Evolutionary conservation across 92 coral and sea anemone species (phyloP).

Genomic region (Epizoanthus illoricatus): DNA sequence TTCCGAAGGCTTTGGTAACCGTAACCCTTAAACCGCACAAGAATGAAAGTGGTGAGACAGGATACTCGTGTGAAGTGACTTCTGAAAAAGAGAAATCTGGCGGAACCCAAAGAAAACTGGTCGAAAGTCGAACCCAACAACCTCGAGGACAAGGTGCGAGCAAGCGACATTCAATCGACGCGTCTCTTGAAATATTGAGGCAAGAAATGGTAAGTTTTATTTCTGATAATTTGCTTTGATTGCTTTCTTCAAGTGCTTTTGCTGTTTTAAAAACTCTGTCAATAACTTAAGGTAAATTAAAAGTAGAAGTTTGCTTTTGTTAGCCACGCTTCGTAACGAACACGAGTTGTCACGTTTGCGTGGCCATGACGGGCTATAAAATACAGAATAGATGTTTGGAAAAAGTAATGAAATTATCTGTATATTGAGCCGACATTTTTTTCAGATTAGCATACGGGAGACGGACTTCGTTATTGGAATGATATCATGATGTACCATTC

Average conservation of each 20-base stretch:
- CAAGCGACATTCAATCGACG: slow-evolving; percentile 47
- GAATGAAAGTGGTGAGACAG: neutral
- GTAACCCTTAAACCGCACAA: slow-evolving; percentile 28
- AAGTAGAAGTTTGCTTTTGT: slow-evolving; percentile 2
- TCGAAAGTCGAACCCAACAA: neutral
- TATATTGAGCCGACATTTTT: no score
- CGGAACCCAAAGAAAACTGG: neutral
- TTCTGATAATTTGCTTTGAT: neutral
- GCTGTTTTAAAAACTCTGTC: neutral
- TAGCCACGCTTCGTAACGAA: neutral
- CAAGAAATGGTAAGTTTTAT: slow-evolving; percentile 60
- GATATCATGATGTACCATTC: no score
- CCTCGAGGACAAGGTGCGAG: neutral
- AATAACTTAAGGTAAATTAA: neutral
- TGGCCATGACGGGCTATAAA: no score
- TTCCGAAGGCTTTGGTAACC: slow-evolving; percentile 14
- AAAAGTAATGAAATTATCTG: no score
- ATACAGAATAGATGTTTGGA: no score
- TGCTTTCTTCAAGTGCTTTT: neutral
- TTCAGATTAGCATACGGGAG: no score
- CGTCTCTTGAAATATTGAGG: slow-evolving; percentile 60
- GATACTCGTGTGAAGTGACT: slow-evolving; percentile 8
- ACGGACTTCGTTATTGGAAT: no score
- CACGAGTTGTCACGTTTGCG: neutral
- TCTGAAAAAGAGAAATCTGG: slow-evolving; percentile 4